These are phyloP conservation scores for Hypanus sabinus DNA, from an alignment of 2,113 vertebrate genomes.

Conservation along the genomic window DNA sequence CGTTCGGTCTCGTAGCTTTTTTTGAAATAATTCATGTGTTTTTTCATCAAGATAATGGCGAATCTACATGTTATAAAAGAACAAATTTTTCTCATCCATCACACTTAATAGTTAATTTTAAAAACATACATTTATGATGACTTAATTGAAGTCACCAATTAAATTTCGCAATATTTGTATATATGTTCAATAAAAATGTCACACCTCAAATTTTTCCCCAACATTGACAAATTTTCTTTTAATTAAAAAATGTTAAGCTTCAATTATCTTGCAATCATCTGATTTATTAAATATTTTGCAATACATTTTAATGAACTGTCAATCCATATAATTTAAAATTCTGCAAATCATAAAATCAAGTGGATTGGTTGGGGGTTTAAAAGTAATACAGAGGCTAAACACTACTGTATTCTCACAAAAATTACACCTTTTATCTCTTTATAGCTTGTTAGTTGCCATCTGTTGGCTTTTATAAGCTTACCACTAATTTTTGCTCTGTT, in stretches of 20 bases:
- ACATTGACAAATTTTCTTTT: not conserved
- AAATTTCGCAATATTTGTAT: not conserved
- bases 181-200: not conserved
- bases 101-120: not conserved
- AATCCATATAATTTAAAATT: not conserved
- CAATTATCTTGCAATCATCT: not conserved
- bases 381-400: not conserved
- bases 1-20: slow-evolving; percentile 63
- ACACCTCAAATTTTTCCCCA: not conserved
- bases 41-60: slow-evolving; percentile 57
- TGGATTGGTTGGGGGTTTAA: not conserved
- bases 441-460: no score
- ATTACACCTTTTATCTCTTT: no score
- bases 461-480: no score
- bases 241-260: not conserved
- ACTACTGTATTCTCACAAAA: not conserved
- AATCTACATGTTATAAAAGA: slow-evolving; percentile 48
- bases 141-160: not conserved
- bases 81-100: not conserved
- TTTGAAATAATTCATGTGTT: slow-evolving; percentile 64
- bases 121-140: not conserved
- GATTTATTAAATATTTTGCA: not conserved
- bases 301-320: not conserved
- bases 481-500: no score
- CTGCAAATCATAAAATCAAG: not conserved